Conservation (phyloP, 2,888 invertebrate genomes). For the Aporophyla nigra region DNA sequence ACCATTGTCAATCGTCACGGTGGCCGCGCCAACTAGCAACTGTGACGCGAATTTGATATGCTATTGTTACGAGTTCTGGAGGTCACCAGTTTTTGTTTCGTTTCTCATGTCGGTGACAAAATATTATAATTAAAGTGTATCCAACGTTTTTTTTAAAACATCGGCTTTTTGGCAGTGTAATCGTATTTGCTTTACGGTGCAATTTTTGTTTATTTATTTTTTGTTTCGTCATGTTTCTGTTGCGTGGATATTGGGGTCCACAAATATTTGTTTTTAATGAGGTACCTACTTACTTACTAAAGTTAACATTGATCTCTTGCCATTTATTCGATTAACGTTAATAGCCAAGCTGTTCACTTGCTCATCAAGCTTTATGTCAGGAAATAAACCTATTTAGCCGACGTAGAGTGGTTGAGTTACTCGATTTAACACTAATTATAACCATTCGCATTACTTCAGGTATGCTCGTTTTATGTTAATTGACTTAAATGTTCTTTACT, state of each 20-base stretch:
- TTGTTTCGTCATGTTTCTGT: not conserved
- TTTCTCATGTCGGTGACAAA: constrained; percentile 58
- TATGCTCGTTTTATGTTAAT: constrained; percentile 39
- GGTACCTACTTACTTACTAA: not conserved
- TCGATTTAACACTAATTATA: constrained; percentile 41
- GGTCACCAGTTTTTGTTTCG: constrained; percentile 67
- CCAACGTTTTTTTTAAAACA: constrained; percentile 42
- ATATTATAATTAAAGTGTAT: constrained; percentile 53
- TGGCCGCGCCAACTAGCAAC: constrained; percentile 73
- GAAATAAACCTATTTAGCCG: constrained; percentile 35
- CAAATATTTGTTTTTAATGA: not conserved
- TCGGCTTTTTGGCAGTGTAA: constrained; percentile 28
- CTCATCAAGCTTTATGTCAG: constrained; percentile 34
- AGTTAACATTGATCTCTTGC: not conserved
- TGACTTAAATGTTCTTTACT: constrained; percentile 1
- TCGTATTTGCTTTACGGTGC: constrained; percentile 28
- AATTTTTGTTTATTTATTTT: too few relatives aligned
- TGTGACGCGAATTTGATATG: constrained; percentile 83
- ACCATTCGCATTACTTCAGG: constrained; percentile 15
- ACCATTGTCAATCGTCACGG: constrained; percentile 77
- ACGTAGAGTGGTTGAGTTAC: constrained; percentile 20
- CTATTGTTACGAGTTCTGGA: constrained; percentile 75
- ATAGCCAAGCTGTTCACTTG: too few relatives aligned
- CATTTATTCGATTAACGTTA: constrained; percentile 31
- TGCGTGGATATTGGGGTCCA: not conserved